Evolutionary conservation across 2,888 invertebrate species (phyloP).

Genomic region (Mesoligia furuncula): DNA sequence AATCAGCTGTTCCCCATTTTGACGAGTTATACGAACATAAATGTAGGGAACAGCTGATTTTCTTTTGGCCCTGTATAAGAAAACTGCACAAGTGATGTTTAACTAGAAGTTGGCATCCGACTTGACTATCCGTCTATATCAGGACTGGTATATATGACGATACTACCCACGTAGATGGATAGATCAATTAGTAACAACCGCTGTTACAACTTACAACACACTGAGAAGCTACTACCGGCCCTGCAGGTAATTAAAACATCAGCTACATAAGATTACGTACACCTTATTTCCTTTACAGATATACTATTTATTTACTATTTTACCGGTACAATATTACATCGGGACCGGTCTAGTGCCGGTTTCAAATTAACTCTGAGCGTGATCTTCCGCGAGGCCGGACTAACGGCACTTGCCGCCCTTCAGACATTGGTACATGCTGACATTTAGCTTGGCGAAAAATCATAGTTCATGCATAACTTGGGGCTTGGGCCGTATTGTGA

Average conservation of each 20-base stretch:
- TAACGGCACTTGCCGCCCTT: slow-evolving; percentile 69
- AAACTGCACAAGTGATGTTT: not conserved
- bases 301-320: slow-evolving; percentile 40
- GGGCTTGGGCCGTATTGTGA: slow-evolving; percentile 29
- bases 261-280: slow-evolving; percentile 45
- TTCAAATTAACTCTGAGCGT: slow-evolving; percentile 68
- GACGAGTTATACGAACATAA: too few relatives aligned
- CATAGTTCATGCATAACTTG: slow-evolving; percentile 53
- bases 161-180: not conserved
- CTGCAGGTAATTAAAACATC: slow-evolving; percentile 46
- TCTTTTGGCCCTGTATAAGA: too few relatives aligned
- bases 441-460: slow-evolving; percentile 57
- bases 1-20: too few relatives aligned
- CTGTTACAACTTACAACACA: slow-evolving; percentile 16
- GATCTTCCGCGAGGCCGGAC: slow-evolving; percentile 67
- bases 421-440: slow-evolving; percentile 56
- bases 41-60: too few relatives aligned
- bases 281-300: slow-evolving; percentile 41
- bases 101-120: not conserved
- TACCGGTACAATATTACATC: slow-evolving; percentile 57
- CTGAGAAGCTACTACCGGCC: slow-evolving; percentile 1
- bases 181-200: slow-evolving; percentile 12
- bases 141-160: not conserved
- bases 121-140: not conserved
- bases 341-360: slow-evolving; percentile 60